These are phyloP conservation scores for Drosophila suboccidentalis DNA, from an alignment of 2,888 invertebrate species.

Conservation along the genomic window DNA sequence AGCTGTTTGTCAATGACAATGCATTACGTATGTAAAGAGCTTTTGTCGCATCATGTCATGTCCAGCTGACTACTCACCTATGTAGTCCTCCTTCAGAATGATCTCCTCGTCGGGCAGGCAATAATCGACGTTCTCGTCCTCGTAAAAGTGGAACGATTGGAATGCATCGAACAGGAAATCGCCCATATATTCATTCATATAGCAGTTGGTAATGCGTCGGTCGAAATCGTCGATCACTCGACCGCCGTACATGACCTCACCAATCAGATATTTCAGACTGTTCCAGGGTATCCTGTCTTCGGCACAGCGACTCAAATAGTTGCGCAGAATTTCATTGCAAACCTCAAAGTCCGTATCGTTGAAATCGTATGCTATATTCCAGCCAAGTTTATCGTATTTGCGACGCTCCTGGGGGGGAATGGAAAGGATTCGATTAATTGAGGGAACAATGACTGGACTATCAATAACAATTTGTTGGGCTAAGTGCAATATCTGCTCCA, in stretches of 20 bases:
- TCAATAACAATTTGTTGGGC: constrained; percentile 71
- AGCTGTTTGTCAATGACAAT: constrained; percentile 86
- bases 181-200: constrained; percentile 98
- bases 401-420: constrained; percentile 89
- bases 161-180: constrained; percentile 96
- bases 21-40: constrained; percentile 60
- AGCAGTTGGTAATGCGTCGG: constrained; percentile 93
- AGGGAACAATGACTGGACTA: constrained; percentile 36
- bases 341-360: constrained; percentile 97
- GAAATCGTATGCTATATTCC: constrained; percentile 97
- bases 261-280: constrained; percentile 95
- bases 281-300: constrained; percentile 93
- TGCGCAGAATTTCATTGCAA: constrained; percentile 93
- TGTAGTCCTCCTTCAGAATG: constrained; percentile 89
- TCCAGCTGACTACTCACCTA: constrained; percentile 86
- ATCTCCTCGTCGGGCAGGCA: constrained; percentile 89
- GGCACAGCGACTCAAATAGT: constrained; percentile 91
- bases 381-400: constrained; percentile 97
- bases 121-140: constrained; percentile 91
- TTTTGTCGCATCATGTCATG: constrained; percentile 14
- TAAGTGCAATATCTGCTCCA: constrained; percentile 46
- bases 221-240: constrained; percentile 97
- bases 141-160: constrained; percentile 96
- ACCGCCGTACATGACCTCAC: constrained; percentile 98
- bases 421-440: constrained; percentile 39